phyloP scores from a whole-genome alignment of 2,797 vertebrate genomes.

The Telmatherina bonti region DNA sequence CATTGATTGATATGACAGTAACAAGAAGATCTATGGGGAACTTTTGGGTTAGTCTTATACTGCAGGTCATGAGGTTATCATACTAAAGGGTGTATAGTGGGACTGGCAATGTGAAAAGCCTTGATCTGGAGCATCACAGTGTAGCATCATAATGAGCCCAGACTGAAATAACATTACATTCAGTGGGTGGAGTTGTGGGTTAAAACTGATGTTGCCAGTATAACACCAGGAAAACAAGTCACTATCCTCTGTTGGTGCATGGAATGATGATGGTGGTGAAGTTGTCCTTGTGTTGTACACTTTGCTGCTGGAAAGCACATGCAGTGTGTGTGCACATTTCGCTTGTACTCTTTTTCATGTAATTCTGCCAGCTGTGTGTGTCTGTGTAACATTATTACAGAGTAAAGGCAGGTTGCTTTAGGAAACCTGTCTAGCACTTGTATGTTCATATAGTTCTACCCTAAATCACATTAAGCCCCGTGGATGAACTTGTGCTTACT shows the following conservation, averaged over 20 bases:
- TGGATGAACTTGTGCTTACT: slow-evolving; percentile 19
- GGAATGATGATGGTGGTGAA: slow-evolving; percentile 30
- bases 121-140: slow-evolving; percentile 31
- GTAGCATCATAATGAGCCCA: neutral
- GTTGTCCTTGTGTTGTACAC: slow-evolving; percentile 40
- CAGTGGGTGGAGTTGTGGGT: neutral
- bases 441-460: slow-evolving; percentile 10
- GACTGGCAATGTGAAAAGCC: slow-evolving; percentile 23
- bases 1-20: slow-evolving; percentile 6
- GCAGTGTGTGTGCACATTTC: too few species aligned
- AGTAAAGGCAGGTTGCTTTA: slow-evolving; percentile 3
- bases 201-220: slow-evolving; percentile 21
- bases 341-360: neutral
- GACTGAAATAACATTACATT: slow-evolving; percentile 17
- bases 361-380: neutral
- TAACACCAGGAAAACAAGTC: slow-evolving; percentile 17
- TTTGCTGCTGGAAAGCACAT: slow-evolving; percentile 13
- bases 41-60: slow-evolving; percentile 12
- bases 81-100: slow-evolving; percentile 27
- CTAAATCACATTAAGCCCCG: slow-evolving; percentile 9
- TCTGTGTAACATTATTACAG: slow-evolving; percentile 1
- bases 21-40: slow-evolving; percentile 30
- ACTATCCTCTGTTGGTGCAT: slow-evolving; percentile 27
- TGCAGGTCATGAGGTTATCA: slow-evolving; percentile 38
- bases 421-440: neutral